Conservation (phyloP, 1,140 invertebrate genomes). For the Polypedilum pembai region DNA sequence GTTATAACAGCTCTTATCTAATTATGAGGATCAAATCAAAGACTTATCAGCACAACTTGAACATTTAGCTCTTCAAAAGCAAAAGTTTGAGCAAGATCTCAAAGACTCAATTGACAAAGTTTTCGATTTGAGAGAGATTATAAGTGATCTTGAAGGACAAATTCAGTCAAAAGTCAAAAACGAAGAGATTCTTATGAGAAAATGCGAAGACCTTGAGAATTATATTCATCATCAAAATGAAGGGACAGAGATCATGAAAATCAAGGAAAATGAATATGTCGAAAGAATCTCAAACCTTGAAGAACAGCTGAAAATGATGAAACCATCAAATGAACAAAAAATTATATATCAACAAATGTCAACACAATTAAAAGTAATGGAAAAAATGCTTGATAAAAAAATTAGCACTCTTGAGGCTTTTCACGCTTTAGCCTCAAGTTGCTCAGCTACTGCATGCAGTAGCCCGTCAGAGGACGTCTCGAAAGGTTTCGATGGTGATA, state of each 20-base stretch:
- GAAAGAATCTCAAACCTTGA: slow-evolving; percentile 49
- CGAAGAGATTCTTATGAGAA: slow-evolving; percentile 39
- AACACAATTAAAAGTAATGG: slow-evolving; percentile 49
- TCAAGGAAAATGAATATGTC: slow-evolving; percentile 46
- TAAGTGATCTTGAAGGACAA: slow-evolving; percentile 63
- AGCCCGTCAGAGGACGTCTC: slow-evolving; percentile 74
- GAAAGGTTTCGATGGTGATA: slow-evolving; percentile 35
- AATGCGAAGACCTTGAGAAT: slow-evolving; percentile 42
- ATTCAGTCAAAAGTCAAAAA: slow-evolving; percentile 52
- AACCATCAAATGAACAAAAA: slow-evolving; percentile 48
- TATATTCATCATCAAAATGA: slow-evolving; percentile 49
- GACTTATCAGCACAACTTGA: slow-evolving; percentile 55
- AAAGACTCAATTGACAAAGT: slow-evolving; percentile 65
- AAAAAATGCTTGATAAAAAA: slow-evolving; percentile 53
- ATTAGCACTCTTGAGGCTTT: slow-evolving; percentile 60
- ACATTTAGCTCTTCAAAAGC: slow-evolving; percentile 51
- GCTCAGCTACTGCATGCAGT: slow-evolving; percentile 50
- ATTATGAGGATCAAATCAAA: slow-evolving; percentile 56
- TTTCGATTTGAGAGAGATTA: slow-evolving; percentile 62
- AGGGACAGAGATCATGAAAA: slow-evolving; percentile 47
- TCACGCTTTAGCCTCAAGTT: slow-evolving; percentile 49
- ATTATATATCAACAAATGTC: slow-evolving; percentile 37
- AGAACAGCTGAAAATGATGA: slow-evolving; percentile 51
- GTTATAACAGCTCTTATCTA: neutral
- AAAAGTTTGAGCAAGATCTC: slow-evolving; percentile 55